Conservation (phyloP, 2,113 vertebrate genomes). For the Boleophthalmus pectinirostris region DNA sequence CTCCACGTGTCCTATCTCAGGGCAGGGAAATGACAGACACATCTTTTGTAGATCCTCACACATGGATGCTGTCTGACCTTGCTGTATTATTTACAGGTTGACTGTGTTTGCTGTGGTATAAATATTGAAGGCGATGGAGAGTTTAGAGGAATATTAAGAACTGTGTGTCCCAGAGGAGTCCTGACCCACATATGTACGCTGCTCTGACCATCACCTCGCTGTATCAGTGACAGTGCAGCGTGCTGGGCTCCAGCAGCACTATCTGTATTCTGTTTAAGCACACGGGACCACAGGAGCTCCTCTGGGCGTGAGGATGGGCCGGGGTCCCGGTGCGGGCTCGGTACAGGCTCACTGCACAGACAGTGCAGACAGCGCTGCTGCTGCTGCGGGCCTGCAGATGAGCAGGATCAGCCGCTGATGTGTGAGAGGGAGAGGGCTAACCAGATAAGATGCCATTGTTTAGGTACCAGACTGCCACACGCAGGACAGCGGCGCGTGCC, state of each 20-base stretch:
- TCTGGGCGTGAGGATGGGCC: not conserved
- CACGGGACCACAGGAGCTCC: not conserved
- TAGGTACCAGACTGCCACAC: conserved; percentile 28
- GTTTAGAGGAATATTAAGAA: conserved; percentile 26
- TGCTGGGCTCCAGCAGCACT: not conserved
- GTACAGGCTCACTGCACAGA: too few species aligned
- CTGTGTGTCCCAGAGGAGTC: conserved; percentile 24
- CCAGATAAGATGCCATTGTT: conserved; percentile 69
- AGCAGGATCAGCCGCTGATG: conserved; percentile 46
- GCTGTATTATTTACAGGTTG: not conserved
- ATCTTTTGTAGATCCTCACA: not conserved
- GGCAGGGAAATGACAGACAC: not conserved
- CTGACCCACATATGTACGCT: conserved; percentile 36
- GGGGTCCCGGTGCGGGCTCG: conserved; percentile 20
- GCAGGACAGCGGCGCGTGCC: conserved; percentile 16
- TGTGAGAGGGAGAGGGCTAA: conserved; percentile 31
- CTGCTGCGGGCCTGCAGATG: conserved; percentile 63
- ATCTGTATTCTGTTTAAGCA: not conserved
- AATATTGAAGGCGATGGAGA: not conserved
- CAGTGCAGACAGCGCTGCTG: conserved; percentile 31
- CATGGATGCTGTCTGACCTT: not conserved
- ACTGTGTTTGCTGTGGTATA: not conserved
- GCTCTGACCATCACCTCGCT: conserved; percentile 13
- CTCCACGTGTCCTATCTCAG: not conserved
- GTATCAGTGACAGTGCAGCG: not conserved